Percentiles rank a stretch among this genome's conserved stretches.
phyloP scores from a whole-genome alignment of 2,113 vertebrate genomes.

The Hystrix cristata region DNA sequence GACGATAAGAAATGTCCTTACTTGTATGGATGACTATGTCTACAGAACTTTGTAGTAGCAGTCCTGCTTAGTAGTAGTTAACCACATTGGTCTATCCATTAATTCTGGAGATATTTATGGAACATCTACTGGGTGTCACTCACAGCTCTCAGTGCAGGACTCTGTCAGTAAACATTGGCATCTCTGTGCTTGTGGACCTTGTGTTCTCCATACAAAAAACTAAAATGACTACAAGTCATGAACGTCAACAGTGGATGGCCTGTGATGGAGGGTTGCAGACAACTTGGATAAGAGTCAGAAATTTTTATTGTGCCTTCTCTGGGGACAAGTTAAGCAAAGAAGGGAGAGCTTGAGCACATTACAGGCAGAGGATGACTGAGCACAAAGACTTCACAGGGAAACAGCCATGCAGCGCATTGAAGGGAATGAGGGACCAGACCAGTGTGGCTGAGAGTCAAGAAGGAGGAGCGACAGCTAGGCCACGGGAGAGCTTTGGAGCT shows the following conservation, averaged over 20 bases:
- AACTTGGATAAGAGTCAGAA: rapidly evolving
- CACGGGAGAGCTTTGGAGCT: background rate
- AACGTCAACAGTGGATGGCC: rapidly evolving
- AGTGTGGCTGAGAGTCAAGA: rapidly evolving
- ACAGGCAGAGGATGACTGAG: background rate
- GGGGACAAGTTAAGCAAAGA: background rate
- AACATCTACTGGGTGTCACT: background rate
- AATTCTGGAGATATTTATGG: background rate
- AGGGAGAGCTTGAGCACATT: no score
- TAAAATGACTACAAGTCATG: background rate
- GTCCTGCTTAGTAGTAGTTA: background rate
- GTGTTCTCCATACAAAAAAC: background rate
- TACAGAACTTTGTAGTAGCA: background rate
- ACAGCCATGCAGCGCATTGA: rapidly evolving
- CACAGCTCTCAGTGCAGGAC: background rate
- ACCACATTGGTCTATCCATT: background rate
- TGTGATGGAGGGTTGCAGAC: rapidly evolving
- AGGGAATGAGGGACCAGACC: no score
- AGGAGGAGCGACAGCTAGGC: no score
- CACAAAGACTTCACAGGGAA: background rate
- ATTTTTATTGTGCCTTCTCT: background rate
- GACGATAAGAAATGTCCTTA: no score
- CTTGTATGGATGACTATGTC: background rate
- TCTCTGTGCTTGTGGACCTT: background rate
- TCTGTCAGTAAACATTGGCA: no score